Base-by-base conservation (phyloP, 23 tunicate genomes). In the Corella eumyota region DNA sequence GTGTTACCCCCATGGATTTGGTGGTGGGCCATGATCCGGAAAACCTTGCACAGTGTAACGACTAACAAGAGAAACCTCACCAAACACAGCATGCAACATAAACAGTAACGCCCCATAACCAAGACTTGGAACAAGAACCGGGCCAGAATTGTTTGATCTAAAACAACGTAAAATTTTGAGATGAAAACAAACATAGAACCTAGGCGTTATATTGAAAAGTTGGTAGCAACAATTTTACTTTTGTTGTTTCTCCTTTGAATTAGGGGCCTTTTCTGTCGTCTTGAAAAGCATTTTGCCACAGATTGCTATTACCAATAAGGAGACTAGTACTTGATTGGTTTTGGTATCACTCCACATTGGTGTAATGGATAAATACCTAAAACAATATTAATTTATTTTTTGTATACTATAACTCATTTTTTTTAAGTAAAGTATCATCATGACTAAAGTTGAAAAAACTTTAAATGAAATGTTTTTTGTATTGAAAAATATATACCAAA, bases 1-100 rank as follows among this genome's bases (percentile, higher is more conserved):
- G 6, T 7, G 26, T 6, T 49, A 78, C 85, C 85, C 75, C 85
- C 85, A 78, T 37, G 85, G 85, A 37, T 62, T 78, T 3, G 85
- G 76, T 27, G 49, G 15, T 5, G 85, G 85, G 36, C 85, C 76
- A 24, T 76, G 38, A 36, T 68, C 40, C 11, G 76, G 76, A 36
- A 66, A 62, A 20, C 76, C 70, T 60, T 54, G 45, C 6, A 78
- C 76, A 24, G 73, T 35, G 45, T 69, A 78, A 4, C 85, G 71
- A 25, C 65, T 50, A 6, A 61, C 21, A 34, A 78, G 35, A 17
- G 85, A 78, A 3, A 78, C 76, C 33, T 78, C 85, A 37, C 85
- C 85, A 61, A 68, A 51, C 24, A 78, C 6, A 0, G 85, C 61
- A 61, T 78, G 76, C 7, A 69, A 26, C 3, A 76, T 17, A 33